Conservation (phyloP, 1,140 invertebrate genomes). For the Onthophagus taurus region DNA sequence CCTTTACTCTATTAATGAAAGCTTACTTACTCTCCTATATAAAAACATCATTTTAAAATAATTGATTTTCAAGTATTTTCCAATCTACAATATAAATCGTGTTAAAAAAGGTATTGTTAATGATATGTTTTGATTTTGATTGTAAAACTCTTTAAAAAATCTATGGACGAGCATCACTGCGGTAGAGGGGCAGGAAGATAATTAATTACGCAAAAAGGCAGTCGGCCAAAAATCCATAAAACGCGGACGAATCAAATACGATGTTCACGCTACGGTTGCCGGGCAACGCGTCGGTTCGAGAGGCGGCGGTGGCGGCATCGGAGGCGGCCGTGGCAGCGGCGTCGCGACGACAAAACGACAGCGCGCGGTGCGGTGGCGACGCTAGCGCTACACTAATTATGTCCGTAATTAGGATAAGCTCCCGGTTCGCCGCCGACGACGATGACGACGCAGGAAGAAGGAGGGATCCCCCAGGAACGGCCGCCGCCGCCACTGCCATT, state of each 20-base stretch:
- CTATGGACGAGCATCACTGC: too few species aligned
- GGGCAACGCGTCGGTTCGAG: constrained; percentile 9
- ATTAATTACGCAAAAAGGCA: constrained; percentile 13
- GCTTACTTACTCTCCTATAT: too few species aligned
- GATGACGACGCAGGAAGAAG: constrained; percentile 1
- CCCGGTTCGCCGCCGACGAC: constrained; percentile 19
- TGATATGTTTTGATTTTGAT: too few species aligned
- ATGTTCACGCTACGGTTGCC: constrained; percentile 13
- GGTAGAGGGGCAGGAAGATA: too few species aligned
- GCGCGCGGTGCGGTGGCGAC: background rate
- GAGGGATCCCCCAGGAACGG: background rate
- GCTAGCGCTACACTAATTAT: constrained; percentile 21
- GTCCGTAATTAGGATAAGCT: constrained; percentile 25
- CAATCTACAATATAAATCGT: too few species aligned
- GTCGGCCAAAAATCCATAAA: constrained; percentile 14
- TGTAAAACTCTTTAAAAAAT: too few species aligned
- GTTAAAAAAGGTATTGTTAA: too few species aligned
- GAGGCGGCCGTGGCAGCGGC: background rate
- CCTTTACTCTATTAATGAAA: too few species aligned
- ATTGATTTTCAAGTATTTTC: too few species aligned
- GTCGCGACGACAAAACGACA: background rate
- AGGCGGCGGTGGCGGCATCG: constrained; percentile 1
- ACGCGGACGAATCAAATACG: constrained; percentile 13
- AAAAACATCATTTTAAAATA: too few species aligned
- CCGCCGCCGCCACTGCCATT: background rate